Percentiles rank a stretch among this genome's conserved stretches.
phyloP scores from a whole-genome alignment of 2,888 invertebrate genomes.

The Gari tellinella region DNA sequence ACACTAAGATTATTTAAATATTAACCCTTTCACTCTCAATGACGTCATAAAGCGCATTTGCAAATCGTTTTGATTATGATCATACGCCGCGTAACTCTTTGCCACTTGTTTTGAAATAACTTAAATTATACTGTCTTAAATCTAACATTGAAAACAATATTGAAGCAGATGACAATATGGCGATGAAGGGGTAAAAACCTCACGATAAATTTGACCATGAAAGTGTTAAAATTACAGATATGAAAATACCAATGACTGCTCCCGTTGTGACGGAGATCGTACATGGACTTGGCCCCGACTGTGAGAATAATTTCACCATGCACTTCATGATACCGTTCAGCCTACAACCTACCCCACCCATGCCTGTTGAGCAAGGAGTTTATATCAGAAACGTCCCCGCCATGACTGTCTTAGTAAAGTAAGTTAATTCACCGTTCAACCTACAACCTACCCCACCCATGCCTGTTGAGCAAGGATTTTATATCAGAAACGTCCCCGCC shows the following conservation, averaged over 20 bases:
- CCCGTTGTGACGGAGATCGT: conserved; percentile 60
- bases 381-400: conserved; percentile 50
- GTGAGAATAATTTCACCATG: conserved; percentile 63
- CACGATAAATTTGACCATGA: no score
- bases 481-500: conserved; percentile 46
- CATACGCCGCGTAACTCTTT: no score
- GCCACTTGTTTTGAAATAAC: no score
- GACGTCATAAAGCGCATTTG: no score
- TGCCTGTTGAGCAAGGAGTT: conserved; percentile 53
- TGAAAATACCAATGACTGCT: conserved; percentile 64
- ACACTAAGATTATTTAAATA: no score
- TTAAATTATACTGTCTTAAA: no score
- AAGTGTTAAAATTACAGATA: conserved; percentile 28
- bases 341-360: conserved; percentile 51
- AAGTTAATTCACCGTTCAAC: conserved; percentile 54
- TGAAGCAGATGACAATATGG: no score
- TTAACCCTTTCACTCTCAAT: no score
- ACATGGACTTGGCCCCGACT: conserved; percentile 64
- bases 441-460: conserved; percentile 51
- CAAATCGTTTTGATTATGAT: no score
- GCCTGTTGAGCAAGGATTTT: conserved; percentile 55
- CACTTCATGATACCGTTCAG: conserved; percentile 63
- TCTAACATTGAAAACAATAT: no score
- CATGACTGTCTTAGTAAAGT: conserved; percentile 58
- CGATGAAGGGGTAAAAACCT: no score